Evolutionary conservation across 2,888 invertebrate genomes (phyloP), one percentile per base, ranked within the genome.

Genomic region (Clanis bilineata): DNA sequence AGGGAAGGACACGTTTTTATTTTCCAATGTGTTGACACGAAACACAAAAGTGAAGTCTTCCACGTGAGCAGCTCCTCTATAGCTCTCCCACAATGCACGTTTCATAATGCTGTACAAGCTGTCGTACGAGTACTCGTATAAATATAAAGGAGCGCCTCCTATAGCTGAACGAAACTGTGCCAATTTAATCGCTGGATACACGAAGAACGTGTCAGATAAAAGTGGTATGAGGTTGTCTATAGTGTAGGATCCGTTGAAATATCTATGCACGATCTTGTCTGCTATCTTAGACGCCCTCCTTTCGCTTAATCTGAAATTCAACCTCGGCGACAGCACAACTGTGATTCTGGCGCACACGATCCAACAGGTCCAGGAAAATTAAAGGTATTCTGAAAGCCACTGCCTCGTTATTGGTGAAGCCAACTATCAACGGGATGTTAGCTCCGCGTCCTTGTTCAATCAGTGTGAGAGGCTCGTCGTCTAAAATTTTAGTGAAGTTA

Each of bases 31-130:
- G 36, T 66, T 66, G 0, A 39, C 47, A 12, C 65, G 60, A 18
- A 92, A 90, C 10, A 93, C 66, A 45, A 85, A 87, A 0, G 86
- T 84, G 69, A 92, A 65, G 67, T 93, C 93, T 65, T 93, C 93
- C 1, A 85, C 82, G 58, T 93, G 93, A 5, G 58, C 65, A 1
- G 69, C 69, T 47, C 89, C 90, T 1, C 81, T 77, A 6, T 88
- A 69, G 0, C 79, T 54, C 32, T 62, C 43, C 62, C 66, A 65
- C 5, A 66, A 18, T 0, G 61, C 65, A 10, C 59, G 73, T 65
- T 90, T 90, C 51, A 89, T 83, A 1, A 86, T 65, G 0, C 88
- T 88, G 60, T 86, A 64, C 1, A 83, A 76, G 1, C 88, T 87
- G 39, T 87, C 81, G 57, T 86, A 93, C 10, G 83, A 77, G 68